Evolutionary conservation across 2,797 vertebrate species (phyloP).

Genomic region (Xenopus petersii): DNA sequence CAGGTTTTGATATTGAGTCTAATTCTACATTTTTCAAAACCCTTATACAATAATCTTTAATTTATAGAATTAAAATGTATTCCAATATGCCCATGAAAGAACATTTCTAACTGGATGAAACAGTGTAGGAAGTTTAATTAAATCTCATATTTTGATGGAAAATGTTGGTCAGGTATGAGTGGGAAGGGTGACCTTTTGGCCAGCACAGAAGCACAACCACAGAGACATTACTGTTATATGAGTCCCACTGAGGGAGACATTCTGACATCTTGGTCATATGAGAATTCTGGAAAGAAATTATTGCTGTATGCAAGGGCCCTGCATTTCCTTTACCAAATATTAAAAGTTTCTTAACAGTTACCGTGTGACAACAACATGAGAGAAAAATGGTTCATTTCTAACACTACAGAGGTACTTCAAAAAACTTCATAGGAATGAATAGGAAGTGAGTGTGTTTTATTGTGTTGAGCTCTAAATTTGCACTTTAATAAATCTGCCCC

Average conservation of each 20-base stretch:
- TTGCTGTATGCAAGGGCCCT: background rate
- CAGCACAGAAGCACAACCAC: background rate
- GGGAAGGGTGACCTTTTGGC: slow-evolving; percentile 4
- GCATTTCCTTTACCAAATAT: background rate
- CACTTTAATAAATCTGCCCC: no score
- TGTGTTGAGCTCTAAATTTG: background rate
- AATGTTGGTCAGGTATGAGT: background rate
- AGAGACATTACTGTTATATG: slow-evolving; percentile 2
- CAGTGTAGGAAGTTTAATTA: background rate
- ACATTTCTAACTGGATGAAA: background rate
- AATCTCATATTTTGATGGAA: background rate
- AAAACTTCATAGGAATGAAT: background rate
- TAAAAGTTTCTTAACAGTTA: background rate
- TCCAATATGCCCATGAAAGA: background rate
- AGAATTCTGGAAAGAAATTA: background rate
- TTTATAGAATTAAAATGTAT: no score
- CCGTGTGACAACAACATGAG: background rate
- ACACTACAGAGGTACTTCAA: no score
- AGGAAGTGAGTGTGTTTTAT: background rate
- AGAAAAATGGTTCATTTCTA: background rate
- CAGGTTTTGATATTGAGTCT: no score
- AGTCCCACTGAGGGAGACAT: background rate
- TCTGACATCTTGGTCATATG: slow-evolving; percentile 1
- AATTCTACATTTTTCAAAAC: no score
- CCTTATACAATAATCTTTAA: no score